phyloP scores from a whole-genome alignment of 2,797 vertebrate species.

The Atherinosoma microstoma region DNA sequence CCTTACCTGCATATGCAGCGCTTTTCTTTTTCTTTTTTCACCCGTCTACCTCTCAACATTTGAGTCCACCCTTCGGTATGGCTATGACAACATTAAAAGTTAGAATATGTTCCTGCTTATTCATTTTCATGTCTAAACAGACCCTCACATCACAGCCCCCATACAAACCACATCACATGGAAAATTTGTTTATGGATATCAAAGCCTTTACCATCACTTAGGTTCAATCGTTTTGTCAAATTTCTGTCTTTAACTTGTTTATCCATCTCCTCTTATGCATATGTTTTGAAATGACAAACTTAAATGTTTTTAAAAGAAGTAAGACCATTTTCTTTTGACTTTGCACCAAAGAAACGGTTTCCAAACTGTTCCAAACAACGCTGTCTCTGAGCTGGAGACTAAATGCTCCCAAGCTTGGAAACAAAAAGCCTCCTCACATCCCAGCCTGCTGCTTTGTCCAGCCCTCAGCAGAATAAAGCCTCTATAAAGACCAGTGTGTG shows the following conservation, averaged over 20 bases:
- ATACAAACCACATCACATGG: not conserved
- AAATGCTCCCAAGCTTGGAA: not conserved
- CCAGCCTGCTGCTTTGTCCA: constrained; percentile 18
- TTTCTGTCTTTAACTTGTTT: not conserved
- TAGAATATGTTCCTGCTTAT: not conserved
- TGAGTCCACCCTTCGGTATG: not conserved
- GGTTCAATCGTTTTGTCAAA: not conserved
- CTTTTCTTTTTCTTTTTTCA: not conserved
- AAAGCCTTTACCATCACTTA: not conserved
- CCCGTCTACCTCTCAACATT: not conserved
- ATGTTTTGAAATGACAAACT: not conserved
- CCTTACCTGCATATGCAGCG: not conserved
- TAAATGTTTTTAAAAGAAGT: too few relatives aligned
- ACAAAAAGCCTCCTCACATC: constrained; percentile 14
- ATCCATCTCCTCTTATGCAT: not conserved
- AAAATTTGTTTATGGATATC: not conserved
- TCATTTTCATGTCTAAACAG: not conserved
- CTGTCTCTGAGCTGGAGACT: not conserved
- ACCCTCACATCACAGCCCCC: not conserved
- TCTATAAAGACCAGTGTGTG: constrained; percentile 9
- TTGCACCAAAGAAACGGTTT: not conserved
- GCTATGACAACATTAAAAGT: not conserved
- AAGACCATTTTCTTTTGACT: not conserved
- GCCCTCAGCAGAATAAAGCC: not conserved
- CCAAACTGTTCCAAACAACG: not conserved